phyloP scores from a whole-genome alignment of 1,140 invertebrate genomes.

The Latrodectus geometricus region DNA sequence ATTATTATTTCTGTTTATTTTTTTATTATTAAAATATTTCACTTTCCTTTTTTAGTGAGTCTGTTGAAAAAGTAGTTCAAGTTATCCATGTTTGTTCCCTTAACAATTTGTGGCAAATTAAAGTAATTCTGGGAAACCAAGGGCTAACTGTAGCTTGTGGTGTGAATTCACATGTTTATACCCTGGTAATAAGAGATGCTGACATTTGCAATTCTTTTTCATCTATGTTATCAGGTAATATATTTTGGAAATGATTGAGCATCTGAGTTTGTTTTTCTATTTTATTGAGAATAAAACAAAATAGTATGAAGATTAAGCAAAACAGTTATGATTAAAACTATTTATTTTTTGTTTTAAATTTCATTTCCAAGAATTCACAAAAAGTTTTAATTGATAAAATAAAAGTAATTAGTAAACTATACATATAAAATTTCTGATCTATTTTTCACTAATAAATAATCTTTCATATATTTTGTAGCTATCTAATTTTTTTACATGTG shows the following conservation, averaged over 20 bases:
- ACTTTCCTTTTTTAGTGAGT: conserved; percentile 18
- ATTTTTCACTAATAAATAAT: no score
- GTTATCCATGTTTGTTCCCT: conserved; percentile 11
- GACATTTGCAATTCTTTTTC: conserved; percentile 44
- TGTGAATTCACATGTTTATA: conserved; percentile 7
- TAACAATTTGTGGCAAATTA: conserved; percentile 24
- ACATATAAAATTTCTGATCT: no score
- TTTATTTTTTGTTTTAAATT: not conserved
- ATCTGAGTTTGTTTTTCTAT: no score
- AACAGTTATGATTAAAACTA: not conserved
- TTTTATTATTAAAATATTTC: not conserved
- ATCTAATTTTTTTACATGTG: no score
- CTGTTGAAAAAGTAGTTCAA: conserved; percentile 43
- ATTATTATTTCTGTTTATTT: not conserved
- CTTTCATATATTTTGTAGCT: no score
- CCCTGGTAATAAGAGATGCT: conserved; percentile 46
- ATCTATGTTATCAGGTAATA: conserved; percentile 31
- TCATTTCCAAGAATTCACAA: not conserved
- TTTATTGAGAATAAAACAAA: no score
- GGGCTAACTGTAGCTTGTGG: conserved; percentile 27
- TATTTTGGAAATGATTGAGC: not conserved
- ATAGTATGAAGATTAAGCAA: no score
- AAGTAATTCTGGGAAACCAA: conserved; percentile 46
- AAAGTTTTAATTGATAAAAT: no score
- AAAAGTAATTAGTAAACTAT: no score